These are phyloP conservation scores for Fukomys damarensis DNA, from an alignment of 2,113 vertebrate species.

Conservation along the genomic window DNA sequence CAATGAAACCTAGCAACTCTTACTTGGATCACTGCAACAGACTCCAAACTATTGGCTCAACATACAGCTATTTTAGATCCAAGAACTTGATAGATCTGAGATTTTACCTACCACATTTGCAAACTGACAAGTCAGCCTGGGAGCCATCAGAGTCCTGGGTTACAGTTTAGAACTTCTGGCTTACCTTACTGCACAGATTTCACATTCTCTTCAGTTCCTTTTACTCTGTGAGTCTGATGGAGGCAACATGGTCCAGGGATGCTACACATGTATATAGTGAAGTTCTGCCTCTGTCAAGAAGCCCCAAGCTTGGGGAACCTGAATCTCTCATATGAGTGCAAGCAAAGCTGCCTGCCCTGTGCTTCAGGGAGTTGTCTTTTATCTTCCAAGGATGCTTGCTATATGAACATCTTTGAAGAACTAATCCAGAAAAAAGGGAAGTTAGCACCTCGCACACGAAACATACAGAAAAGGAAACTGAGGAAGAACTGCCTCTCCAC, in stretches of 20 bases:
- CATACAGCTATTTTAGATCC: background rate
- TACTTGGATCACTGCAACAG: background rate
- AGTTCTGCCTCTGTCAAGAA: background rate
- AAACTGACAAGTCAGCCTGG: background rate
- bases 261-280: background rate
- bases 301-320: background rate
- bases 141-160: background rate
- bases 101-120: background rate
- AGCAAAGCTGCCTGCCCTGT: background rate
- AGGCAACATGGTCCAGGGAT: background rate
- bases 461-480: background rate
- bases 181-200: background rate
- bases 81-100: background rate
- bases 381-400: background rate
- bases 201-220: background rate
- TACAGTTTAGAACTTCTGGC: background rate
- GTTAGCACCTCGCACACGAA: background rate
- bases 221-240: background rate
- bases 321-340: background rate
- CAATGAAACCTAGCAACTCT: background rate
- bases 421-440: background rate
- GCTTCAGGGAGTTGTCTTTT: background rate
- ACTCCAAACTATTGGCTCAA: background rate
- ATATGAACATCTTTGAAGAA: conserved; percentile 23
- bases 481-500: background rate